These are phyloP conservation scores for Halcyon malimbica DNA, from an alignment of 2,113 vertebrate species.

Conservation along the genomic window DNA sequence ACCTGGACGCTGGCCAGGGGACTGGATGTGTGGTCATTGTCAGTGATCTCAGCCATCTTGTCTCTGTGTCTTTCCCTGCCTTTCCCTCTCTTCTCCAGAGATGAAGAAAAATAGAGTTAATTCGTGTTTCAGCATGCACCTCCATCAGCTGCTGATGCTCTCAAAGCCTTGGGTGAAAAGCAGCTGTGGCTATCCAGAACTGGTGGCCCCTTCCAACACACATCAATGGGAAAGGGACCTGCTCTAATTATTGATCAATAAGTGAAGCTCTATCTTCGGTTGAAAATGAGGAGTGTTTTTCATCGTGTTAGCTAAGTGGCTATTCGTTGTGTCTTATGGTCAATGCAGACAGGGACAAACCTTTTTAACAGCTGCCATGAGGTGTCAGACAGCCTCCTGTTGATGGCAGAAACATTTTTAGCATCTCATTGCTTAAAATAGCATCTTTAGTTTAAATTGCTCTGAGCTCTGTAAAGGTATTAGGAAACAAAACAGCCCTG, in stretches of 20 bases:
- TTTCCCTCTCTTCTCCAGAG: background rate
- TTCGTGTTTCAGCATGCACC: background rate
- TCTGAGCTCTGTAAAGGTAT: background rate
- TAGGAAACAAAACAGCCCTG: background rate
- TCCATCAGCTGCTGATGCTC: background rate
- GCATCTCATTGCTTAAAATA: background rate
- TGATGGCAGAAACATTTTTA: background rate
- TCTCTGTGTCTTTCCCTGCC: background rate
- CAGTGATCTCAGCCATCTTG: background rate
- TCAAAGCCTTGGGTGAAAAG: background rate
- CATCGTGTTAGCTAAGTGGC: accelerated
- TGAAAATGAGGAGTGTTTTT: background rate
- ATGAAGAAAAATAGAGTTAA: slow-evolving; percentile 1
- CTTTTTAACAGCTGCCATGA: background rate
- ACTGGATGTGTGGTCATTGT: background rate
- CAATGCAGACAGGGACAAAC: background rate
- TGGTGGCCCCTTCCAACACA: too few species aligned
- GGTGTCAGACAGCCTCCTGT: background rate
- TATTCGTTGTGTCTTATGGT: background rate
- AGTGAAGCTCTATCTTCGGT: background rate
- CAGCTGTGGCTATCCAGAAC: background rate
- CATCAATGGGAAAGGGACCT: background rate
- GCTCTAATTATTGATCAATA: background rate
- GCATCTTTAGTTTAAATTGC: background rate
- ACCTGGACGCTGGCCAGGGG: slow-evolving; percentile 28